Evolutionary conservation across 2,797 vertebrate genomes (phyloP).

Genomic region (Sardinella longiceps): DNA sequence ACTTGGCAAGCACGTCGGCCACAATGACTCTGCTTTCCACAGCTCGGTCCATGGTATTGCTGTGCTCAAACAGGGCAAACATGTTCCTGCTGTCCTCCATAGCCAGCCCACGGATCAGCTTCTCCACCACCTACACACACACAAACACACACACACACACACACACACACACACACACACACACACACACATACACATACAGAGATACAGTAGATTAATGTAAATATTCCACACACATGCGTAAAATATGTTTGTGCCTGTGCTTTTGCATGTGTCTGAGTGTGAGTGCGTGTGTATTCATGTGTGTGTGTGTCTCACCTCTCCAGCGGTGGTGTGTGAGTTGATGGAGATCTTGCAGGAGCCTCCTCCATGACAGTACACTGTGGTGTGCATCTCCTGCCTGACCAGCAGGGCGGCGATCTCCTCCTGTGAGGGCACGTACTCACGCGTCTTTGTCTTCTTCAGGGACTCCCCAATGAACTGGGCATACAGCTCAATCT

Average conservation of each 20-base stretch:
- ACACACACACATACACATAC: neutral
- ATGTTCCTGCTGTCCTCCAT: conserved; percentile 95
- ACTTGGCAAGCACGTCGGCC: conserved; percentile 90
- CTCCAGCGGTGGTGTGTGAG: conserved; percentile 92
- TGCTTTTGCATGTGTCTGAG: neutral
- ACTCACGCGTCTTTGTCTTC: conserved; percentile 87
- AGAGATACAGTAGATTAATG: too few relatives aligned
- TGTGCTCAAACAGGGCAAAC: conserved; percentile 92
- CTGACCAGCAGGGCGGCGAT: conserved; percentile 85
- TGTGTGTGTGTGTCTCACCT: conserved; percentile 68
- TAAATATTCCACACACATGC: too few relatives aligned
- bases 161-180: neutral
- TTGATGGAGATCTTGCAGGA: conserved; percentile 95
- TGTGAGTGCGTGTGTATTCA: neutral
- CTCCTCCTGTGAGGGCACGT: conserved; percentile 91
- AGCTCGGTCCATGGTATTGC: conserved; percentile 79
- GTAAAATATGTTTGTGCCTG: too few relatives aligned
- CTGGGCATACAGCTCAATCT: conserved; percentile 85
- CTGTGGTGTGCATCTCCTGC: conserved; percentile 91
- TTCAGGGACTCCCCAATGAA: conserved; percentile 88
- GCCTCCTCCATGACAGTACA: conserved; percentile 92
- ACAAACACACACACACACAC: conserved; percentile 7
- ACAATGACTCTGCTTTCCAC: conserved; percentile 90
- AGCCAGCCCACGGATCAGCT: conserved; percentile 88
- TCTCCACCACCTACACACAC: conserved; percentile 86